Base-by-base conservation (phyloP, 2,113 vertebrate genomes). In the Neomonachus schauinslandi region DNA sequence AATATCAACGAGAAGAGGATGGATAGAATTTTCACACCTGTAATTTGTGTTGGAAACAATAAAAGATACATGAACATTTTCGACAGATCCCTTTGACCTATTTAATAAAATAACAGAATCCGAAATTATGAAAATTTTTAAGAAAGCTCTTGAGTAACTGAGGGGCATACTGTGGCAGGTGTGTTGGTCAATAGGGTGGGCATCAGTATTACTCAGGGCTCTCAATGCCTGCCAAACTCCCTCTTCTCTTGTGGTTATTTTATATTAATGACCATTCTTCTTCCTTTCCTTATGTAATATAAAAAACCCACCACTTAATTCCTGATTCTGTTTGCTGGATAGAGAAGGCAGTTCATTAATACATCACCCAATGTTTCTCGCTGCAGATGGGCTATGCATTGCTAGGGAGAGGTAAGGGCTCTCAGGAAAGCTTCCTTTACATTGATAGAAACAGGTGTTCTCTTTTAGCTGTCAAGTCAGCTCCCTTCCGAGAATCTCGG, bases 371-470 rank as follows among this genome's bases (percentile, higher is more conserved):
- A 1, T 85, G 94, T 97, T 98, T 93, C 95, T 83, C 22, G n/a
- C 79, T 97, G 93, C 53, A 94, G 67, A 94, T 98, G 94, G n/a
- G 89, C 96, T 88, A 21, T 42, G 21, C 92, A 16, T 89, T 93
- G 94, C 77, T 96, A 94, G 93, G 65, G 76, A 42, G 82, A 82
- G 88, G 97, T 42, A n/a, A 61, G 65, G 76, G 46, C 79, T 65
- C 83, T 76, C 92, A 19, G 89, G 90, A 81, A 42, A 55, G 95
- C 83, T 95, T 98, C 93, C 97, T 98, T 94, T 92, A 51, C 97
- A 94, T 49, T 53, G 97, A 98, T 97, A 92, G 97, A 98, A 98
- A 95, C 98, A 99, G 98, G 98, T 98, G 98, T 98, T 98, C 97
- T 91, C 97, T 97, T 95, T 98, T 96, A 96, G 95, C 96, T 97